Conservation (phyloP, 2,797 vertebrate species). For the Sciurus carolinensis region DNA sequence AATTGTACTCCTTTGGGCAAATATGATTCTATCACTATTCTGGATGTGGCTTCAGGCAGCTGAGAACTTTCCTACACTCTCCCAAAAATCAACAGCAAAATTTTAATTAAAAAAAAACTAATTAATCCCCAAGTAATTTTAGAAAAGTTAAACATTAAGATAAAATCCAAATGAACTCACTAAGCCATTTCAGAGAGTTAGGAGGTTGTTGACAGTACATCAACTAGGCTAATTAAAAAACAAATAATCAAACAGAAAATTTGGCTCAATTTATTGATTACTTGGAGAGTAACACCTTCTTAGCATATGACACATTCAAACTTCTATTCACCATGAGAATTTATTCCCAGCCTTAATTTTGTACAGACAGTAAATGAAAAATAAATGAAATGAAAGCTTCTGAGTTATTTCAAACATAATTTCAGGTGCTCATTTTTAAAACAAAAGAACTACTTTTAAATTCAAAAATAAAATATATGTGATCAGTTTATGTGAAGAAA, state of each 20-base stretch:
- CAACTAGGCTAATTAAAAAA: conserved; percentile 65
- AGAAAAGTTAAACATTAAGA: conserved; percentile 28
- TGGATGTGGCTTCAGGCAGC: conserved; percentile 40
- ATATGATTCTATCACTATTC: not conserved
- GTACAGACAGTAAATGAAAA: not conserved
- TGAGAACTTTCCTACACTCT: not conserved
- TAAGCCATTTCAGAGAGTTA: conserved; percentile 49
- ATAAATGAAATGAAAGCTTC: not conserved
- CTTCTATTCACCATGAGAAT: not conserved
- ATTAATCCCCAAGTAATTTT: conserved; percentile 68
- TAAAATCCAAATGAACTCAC: conserved; percentile 62
- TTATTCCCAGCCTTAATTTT: not conserved
- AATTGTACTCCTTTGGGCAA: not conserved
- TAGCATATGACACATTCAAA: not conserved
- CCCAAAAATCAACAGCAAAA: conserved; percentile 13
- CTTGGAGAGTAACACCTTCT: not conserved
- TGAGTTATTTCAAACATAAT: not conserved
- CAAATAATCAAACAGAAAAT: conserved; percentile 58
- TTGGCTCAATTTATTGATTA: conserved; percentile 42
- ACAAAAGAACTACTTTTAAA: not conserved
- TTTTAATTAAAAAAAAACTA: conserved; percentile 8
- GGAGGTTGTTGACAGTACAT: conserved; percentile 39
- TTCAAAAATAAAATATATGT: not conserved
- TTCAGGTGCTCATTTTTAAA: not conserved
- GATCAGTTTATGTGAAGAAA: not conserved